Base-by-base conservation (phyloP, 2,797 vertebrate genomes). In the Enteromius mattozi region DNA sequence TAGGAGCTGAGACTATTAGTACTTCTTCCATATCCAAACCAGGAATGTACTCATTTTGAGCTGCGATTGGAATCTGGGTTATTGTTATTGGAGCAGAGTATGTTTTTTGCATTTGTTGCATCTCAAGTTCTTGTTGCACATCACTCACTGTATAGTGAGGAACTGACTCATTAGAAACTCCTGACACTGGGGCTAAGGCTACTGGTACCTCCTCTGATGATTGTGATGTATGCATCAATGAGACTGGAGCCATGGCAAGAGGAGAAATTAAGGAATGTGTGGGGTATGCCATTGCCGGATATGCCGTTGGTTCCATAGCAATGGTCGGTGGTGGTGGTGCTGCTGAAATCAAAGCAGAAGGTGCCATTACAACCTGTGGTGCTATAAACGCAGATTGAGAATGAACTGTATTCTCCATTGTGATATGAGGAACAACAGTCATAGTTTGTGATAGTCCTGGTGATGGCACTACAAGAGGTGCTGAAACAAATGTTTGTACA, bases 61-160 rank as follows among this genome's bases (percentile, higher is more conserved):
- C 54, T 49, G 49, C 14, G 24, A 81, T 13, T 81, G 80, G 72
- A 14, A 83, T 71, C 30, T 89, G 83, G 12, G 68, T 81, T 47
- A 85, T 81, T 81, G 78, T 80, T 86, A 84, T 77, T 71, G 88
- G 84, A 79, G 78, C 69, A 71, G 85, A 35, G 72, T 74, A 86
- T 70, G 78, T 68, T 45, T 74, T 63, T 21, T 84, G 74, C 27
- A 80, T 59, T 42, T 69, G 77, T 74, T 88, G 78, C 12, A 56
- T 63, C 14, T 84, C 78, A 72, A 16, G 59, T 30, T 69, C 81
- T 35, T 77, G 80, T 13, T 9, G 61, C 10, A 83, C 4, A 77
- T 78, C 66, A 40, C 54, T 63, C 16, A 65, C 21, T 54, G 40
- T 16, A 49, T 80, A 33, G 33, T 65, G 76, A 72, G 40, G 3